These are phyloP conservation scores for Paracentrotus lividus DNA, from an alignment of 53 echinoderm and acorn worm genomes.

Conservation along the genomic window DNA sequence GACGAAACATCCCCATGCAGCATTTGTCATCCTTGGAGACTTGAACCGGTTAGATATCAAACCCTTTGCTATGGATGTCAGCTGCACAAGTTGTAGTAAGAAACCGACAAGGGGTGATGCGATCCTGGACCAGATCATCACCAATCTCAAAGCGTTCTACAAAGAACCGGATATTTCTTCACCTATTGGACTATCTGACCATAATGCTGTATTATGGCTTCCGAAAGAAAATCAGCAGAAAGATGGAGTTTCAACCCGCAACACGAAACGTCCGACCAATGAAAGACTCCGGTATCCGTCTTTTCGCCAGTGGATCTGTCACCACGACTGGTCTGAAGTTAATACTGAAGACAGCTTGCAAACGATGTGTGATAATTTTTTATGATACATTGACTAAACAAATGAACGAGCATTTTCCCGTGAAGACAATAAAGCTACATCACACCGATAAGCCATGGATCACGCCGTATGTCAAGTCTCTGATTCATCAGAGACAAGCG, in stretches of 20 bases:
- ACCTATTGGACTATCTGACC: neutral
- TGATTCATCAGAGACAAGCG: neutral
- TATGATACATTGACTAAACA: neutral
- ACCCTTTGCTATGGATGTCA: constrained; percentile 44
- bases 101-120: constrained; percentile 70
- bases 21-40: constrained; percentile 66
- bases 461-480: constrained; percentile 18
- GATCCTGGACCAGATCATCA: constrained; percentile 70
- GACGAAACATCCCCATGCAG: constrained; percentile 60
- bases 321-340: neutral
- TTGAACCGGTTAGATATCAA: constrained; percentile 62
- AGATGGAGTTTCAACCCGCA: neutral
- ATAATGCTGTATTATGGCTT: neutral
- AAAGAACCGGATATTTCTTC: neutral
- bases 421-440: constrained; percentile 20
- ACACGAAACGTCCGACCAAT: neutral
- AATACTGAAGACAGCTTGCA: neutral
- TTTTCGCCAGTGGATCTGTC: neutral
- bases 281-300: neutral
- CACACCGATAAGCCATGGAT: constrained; percentile 54
- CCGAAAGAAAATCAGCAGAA: neutral
- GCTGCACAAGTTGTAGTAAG: constrained; percentile 69
- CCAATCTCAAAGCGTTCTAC: constrained; percentile 42
- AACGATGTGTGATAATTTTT: constrained; percentile 12
- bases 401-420: constrained; percentile 15